Evolutionary conservation across 1,140 invertebrate genomes (phyloP).

Genomic region (Macrocentrus cingulum): DNA sequence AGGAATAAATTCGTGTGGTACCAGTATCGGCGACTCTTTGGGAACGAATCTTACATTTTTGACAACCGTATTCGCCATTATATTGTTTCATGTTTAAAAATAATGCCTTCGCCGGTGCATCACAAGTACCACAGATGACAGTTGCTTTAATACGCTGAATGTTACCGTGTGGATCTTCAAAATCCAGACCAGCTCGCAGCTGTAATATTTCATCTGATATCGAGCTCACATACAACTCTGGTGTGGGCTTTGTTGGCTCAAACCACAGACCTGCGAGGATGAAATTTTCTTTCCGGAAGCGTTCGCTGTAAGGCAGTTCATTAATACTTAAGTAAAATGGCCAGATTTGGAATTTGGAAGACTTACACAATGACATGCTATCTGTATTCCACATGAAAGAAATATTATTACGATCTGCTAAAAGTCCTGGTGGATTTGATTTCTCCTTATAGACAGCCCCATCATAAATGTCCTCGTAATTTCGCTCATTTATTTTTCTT

Average conservation of each 20-base stretch:
- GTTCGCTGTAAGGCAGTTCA: too few species aligned
- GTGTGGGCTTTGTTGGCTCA: not conserved
- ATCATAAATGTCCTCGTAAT: not conserved
- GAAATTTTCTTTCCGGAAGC: too few species aligned
- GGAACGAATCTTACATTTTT: not conserved
- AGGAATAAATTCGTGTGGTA: not conserved
- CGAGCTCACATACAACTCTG: not conserved
- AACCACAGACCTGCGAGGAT: not conserved
- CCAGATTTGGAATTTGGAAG: too few species aligned
- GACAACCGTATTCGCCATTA: not conserved
- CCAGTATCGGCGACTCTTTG: not conserved
- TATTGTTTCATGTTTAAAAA: not conserved
- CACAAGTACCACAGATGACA: conserved; percentile 5
- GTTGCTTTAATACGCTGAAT: not conserved
- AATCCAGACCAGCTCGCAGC: not conserved
- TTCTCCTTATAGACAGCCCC: too few species aligned
- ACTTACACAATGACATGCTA: too few species aligned
- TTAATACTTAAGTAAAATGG: too few species aligned
- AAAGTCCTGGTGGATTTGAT: too few species aligned
- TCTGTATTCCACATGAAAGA: too few species aligned
- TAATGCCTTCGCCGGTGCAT: not conserved
- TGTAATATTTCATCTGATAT: conserved; percentile 1
- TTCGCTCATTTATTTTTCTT: too few species aligned
- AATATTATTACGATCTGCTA: too few species aligned
- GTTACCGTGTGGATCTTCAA: not conserved